Conservation (phyloP, 2,888 invertebrate genomes). For the Cephalotes varians region DNA sequence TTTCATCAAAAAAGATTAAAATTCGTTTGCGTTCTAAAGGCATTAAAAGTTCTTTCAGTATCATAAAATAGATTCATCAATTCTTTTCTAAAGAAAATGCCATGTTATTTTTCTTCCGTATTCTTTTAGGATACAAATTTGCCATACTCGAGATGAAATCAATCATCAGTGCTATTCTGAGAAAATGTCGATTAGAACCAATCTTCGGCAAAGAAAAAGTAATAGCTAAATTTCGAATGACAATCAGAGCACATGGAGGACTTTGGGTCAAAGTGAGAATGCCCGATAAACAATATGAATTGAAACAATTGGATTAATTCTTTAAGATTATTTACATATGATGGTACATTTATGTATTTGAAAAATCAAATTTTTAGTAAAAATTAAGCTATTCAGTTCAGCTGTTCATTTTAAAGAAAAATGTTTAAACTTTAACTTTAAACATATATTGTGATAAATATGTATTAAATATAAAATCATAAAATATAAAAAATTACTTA, state of each 20-base stretch:
- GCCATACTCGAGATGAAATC: slow-evolving; percentile 90
- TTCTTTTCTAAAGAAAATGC: not conserved
- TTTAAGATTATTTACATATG: too few relatives aligned
- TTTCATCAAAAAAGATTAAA: not conserved
- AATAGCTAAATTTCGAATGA: slow-evolving; percentile 87
- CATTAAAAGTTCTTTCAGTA: not conserved
- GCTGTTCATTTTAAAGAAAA: too few relatives aligned
- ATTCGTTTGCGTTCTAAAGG: not conserved
- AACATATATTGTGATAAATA: too few relatives aligned
- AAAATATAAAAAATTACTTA: too few relatives aligned
- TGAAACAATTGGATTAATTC: not conserved
- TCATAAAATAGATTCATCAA: not conserved
- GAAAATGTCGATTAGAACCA: slow-evolving; percentile 86
- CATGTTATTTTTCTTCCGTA: not conserved
- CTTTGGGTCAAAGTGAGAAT: slow-evolving; percentile 87
- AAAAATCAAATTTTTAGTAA: too few relatives aligned
- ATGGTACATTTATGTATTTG: too few relatives aligned
- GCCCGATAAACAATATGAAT: slow-evolving; percentile 68
- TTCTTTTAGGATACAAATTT: slow-evolving; percentile 88
- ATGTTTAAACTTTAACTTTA: too few relatives aligned
- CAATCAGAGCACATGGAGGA: slow-evolving; percentile 88
- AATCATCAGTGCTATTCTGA: slow-evolving; percentile 87
- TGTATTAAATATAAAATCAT: too few relatives aligned
- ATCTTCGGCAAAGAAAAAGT: slow-evolving; percentile 86
- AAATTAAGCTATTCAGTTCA: too few relatives aligned